Evolutionary conservation across 2,888 invertebrate genomes (phyloP).

Genomic region (Netelia inedita): DNA sequence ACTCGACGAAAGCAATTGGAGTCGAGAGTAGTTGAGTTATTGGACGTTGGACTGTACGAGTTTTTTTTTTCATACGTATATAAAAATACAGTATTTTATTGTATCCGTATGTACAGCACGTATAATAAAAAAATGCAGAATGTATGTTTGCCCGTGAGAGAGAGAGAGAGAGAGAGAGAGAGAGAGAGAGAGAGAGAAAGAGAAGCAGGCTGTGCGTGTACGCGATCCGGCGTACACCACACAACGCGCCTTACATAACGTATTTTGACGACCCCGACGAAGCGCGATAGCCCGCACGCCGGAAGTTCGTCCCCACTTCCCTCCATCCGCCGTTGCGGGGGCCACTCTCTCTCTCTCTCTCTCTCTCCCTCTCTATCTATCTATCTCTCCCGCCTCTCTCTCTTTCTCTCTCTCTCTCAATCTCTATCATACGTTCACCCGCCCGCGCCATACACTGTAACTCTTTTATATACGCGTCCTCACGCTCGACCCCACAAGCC

Average conservation of each 20-base stretch:
- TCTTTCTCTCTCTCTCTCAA: slow-evolving; percentile 19
- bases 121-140: slow-evolving; percentile 47
- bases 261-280: slow-evolving; percentile 78
- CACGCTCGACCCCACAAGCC: slow-evolving; percentile 33
- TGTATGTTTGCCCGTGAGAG: not conserved
- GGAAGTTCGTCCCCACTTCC: slow-evolving; percentile 76
- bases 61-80: too few relatives aligned
- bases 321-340: slow-evolving; percentile 64
- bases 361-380: slow-evolving; percentile 27
- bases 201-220: slow-evolving; percentile 57
- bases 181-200: slow-evolving; percentile 25
- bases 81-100: slow-evolving; percentile 9
- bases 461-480: slow-evolving; percentile 57
- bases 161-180: slow-evolving; percentile 33
- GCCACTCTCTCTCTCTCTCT: slow-evolving; percentile 44
- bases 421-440: slow-evolving; percentile 7
- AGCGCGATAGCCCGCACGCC: slow-evolving; percentile 75
- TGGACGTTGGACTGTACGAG: too few relatives aligned
- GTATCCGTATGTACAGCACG: slow-evolving; percentile 61
- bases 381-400: slow-evolving; percentile 10
- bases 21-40: too few relatives aligned
- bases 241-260: slow-evolving; percentile 75
- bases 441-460: slow-evolving; percentile 32
- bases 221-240: slow-evolving; percentile 59
- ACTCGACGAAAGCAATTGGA: too few relatives aligned